Evolutionary conservation across 2,797 vertebrate genomes (phyloP).

Genomic region (Peromyscus attwateri): DNA sequence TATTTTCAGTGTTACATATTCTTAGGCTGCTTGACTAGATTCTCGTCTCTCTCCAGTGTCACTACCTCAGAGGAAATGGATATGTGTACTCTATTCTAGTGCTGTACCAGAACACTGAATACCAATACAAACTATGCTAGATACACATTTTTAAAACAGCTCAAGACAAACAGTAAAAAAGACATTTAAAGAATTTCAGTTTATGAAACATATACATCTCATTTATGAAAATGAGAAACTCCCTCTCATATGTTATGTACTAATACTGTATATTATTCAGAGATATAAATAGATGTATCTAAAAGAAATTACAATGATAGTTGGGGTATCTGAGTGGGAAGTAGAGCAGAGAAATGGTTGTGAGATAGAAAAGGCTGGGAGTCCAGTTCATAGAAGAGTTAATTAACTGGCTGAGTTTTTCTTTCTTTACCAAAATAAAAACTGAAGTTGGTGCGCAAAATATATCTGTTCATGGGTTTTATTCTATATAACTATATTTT

Average conservation of each 20-base stretch:
- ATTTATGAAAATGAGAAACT: constrained; percentile 34
- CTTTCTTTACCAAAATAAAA: constrained; percentile 40
- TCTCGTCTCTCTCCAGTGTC: background rate
- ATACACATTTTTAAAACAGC: background rate
- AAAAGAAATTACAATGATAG: background rate
- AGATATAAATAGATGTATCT: background rate
- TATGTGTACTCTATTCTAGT: background rate
- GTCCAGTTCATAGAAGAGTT: constrained; percentile 7
- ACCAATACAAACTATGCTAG: constrained; percentile 1
- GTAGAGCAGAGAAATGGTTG: background rate
- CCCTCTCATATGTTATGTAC: background rate
- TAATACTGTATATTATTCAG: background rate
- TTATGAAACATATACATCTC: background rate
- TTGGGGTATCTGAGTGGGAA: background rate
- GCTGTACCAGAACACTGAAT: constrained; percentile 22
- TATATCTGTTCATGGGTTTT: background rate
- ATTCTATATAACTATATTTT: constrained; percentile 16
- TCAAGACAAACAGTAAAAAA: constrained; percentile 31
- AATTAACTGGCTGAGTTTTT: constrained; percentile 1
- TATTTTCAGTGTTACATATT: background rate
- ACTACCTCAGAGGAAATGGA: background rate
- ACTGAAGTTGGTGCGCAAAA: constrained; percentile 12
- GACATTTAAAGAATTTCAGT: constrained; percentile 32
- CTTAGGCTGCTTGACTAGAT: background rate
- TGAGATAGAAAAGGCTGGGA: background rate